A percentile compares a stretch with the other conserved stretches of the same genome.
These are phyloP conservation scores for Plagodis pulveraria DNA, from an alignment of 2,888 invertebrate species.

Conservation along the genomic window DNA sequence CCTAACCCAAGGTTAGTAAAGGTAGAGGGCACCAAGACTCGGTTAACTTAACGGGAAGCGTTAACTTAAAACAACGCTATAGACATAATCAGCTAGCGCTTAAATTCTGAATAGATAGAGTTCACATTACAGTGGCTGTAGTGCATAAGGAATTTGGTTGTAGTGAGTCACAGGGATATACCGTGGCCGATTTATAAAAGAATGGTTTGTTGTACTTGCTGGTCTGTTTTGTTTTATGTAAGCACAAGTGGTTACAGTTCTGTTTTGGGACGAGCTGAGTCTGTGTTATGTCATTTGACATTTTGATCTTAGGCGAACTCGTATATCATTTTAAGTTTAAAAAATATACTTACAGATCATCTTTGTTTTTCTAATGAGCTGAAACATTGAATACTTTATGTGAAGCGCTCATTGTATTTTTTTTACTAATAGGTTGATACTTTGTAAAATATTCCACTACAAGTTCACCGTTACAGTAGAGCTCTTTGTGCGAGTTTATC, in stretches of 20 bases:
- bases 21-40: slow-evolving; percentile 42
- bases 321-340: too few species aligned
- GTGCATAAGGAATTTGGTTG: slow-evolving; percentile 10
- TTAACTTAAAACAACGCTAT: slow-evolving; percentile 22
- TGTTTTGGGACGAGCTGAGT: not conserved
- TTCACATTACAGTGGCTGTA: slow-evolving; percentile 4
- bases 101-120: slow-evolving; percentile 8
- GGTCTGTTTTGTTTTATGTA: slow-evolving; percentile 19
- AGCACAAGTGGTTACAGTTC: slow-evolving; percentile 10
- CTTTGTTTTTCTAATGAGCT: too few species aligned
- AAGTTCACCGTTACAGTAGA: too few species aligned
- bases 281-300: not conserved
- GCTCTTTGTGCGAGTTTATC: too few species aligned
- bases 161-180: slow-evolving; percentile 29
- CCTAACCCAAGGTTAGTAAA: slow-evolving; percentile 41
- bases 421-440: too few species aligned
- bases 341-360: too few species aligned
- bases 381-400: too few species aligned
- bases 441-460: too few species aligned
- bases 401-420: too few species aligned
- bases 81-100: slow-evolving; percentile 6
- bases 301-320: too few species aligned
- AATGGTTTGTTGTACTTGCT: slow-evolving; percentile 3
- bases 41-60: slow-evolving; percentile 44
- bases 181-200: slow-evolving; percentile 19